Evolutionary conservation across 2,113 vertebrate genomes (phyloP).

Genomic region (Hippocampus barbouri): DNA sequence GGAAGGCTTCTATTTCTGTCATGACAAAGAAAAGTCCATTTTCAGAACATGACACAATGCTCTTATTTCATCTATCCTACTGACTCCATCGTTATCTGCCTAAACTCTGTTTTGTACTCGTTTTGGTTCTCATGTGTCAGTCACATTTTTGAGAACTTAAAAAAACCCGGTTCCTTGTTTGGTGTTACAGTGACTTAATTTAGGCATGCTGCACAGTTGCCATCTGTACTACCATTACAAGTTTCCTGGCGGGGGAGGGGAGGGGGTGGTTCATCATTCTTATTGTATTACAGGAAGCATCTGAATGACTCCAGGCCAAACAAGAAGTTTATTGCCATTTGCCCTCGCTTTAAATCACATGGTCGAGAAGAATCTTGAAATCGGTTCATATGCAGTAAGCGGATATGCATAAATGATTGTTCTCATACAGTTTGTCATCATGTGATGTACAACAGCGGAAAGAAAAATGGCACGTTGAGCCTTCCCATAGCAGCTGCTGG

Average conservation of each 20-base stretch:
- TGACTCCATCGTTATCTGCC: neutral
- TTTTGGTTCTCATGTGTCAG: neutral
- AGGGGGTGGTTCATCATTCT: no score
- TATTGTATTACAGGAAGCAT: neutral
- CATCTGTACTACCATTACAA: neutral
- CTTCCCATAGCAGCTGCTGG: constrained; percentile 49
- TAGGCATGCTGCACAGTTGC: neutral
- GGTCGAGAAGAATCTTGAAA: neutral
- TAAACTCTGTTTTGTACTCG: neutral
- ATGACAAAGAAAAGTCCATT: no score
- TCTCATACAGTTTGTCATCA: constrained; percentile 23
- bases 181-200: neutral
- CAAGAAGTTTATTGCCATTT: neutral
- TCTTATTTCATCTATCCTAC: neutral
- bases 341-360: neutral
- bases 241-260: neutral
- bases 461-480: constrained; percentile 34
- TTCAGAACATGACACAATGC: neutral
- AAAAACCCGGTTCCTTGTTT: no score
- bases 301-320: neutral
- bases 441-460: constrained; percentile 41
- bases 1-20: no score
- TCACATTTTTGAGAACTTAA: neutral
- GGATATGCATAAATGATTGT: neutral
- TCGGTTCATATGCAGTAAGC: neutral